Conservation (phyloP, 2,888 invertebrate genomes). For the Abrostola tripartita region DNA sequence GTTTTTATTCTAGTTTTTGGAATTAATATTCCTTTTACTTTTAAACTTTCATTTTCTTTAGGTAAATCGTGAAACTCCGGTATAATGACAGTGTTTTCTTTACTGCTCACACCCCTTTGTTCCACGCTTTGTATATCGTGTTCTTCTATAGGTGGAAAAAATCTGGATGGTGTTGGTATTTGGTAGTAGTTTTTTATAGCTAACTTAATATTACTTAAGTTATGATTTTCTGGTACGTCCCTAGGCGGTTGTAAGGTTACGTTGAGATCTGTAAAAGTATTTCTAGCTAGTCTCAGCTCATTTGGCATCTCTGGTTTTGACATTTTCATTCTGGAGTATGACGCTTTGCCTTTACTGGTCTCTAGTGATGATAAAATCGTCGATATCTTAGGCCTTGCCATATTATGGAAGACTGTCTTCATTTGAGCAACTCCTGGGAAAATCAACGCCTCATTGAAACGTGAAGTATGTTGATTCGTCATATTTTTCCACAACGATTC, state of each 20-base stretch:
- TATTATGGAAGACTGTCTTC: slow-evolving; percentile 66
- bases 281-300: slow-evolving; percentile 66
- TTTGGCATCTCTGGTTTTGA: slow-evolving; percentile 52
- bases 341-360: slow-evolving; percentile 58
- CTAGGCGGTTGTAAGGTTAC: slow-evolving; percentile 28
- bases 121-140: slow-evolving; percentile 58
- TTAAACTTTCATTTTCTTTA: slow-evolving; percentile 52
- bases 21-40: slow-evolving; percentile 62
- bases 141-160: slow-evolving; percentile 69
- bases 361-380: slow-evolving; percentile 69
- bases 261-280: slow-evolving; percentile 59
- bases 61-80: slow-evolving; percentile 45
- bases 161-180: slow-evolving; percentile 64
- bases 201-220: slow-evolving; percentile 45
- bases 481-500: slow-evolving; percentile 50
- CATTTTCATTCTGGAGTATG: slow-evolving; percentile 62
- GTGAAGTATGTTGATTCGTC: slow-evolving; percentile 17
- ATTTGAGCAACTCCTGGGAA: slow-evolving; percentile 64
- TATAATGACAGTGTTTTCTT: slow-evolving; percentile 61
- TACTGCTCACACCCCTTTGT: slow-evolving; percentile 47
- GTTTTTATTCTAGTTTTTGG: slow-evolving; percentile 36
- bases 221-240: slow-evolving; percentile 22
- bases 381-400: slow-evolving; percentile 70
- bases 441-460: slow-evolving; percentile 50
- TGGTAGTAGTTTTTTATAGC: slow-evolving; percentile 60